Base-by-base conservation (phyloP, 1,140 invertebrate genomes). In the Helicoverpa zea region DNA sequence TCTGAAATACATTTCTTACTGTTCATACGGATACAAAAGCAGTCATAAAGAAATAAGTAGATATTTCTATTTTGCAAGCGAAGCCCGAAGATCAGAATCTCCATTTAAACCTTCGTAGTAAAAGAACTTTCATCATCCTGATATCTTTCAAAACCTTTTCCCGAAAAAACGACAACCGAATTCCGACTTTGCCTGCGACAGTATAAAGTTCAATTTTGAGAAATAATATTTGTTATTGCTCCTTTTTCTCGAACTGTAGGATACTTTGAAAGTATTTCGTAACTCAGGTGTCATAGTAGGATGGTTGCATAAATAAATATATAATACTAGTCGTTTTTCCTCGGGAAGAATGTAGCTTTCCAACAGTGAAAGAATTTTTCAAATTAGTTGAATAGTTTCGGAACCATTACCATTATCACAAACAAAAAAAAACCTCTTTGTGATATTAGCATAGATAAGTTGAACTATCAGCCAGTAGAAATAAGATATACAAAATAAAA, bases 221-320 rank as follows among this genome's bases (percentile, higher is more conserved):
- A 18, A 49, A 52, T 18, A n/a, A 23, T 13, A 30, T 9, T 63
- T 47, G 1, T 47, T 14, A 18, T 13, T 18, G 29, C 5, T 51
- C 11, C 43, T 35, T 75, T 61, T 75, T 18, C 58, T 70, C 49
- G n/a, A 12, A 16, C 47, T 43, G 12, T 35, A 49, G 4, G 58
- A 49, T 23, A 43, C 49, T 47, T 11, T 16, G 43, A 75, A 75
- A 47, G 58, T 63, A 43, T 75, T 75, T 49, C 56, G 56, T 75
- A 58, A 75, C 43, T 61, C 56, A 63, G 43, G 73, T 61, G 18
- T 75, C 73, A 51, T 16, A 51, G n/a, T 63, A 61, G 51, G 49
- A 75, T 63, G 58, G 73, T 75, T 63, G 5, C 3, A 29, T 61
- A 30, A 23, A 51, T 63, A 49, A 35, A 75, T 75, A 13, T 43